These are phyloP conservation scores for Antechinus stuartii DNA, from an alignment of 2,113 vertebrate genomes.

Conservation along the genomic window DNA sequence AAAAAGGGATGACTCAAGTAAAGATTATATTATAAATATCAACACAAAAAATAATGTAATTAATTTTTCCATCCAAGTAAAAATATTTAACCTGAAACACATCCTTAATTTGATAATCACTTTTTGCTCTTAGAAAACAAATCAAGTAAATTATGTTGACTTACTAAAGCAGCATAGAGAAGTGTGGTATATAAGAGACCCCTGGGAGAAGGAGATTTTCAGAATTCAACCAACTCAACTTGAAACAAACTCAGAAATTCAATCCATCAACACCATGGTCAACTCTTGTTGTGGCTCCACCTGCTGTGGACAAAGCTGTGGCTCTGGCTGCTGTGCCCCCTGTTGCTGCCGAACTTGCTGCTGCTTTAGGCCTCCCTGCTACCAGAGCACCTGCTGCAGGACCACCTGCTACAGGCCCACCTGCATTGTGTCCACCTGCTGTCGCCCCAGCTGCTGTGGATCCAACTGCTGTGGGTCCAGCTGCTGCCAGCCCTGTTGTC, in stretches of 20 bases:
- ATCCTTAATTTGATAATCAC: neutral
- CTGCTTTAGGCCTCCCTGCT: neutral
- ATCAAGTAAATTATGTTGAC: neutral
- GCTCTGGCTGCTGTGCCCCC: neutral
- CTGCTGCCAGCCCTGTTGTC: too few species aligned
- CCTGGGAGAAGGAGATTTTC: neutral
- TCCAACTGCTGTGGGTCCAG: too few species aligned
- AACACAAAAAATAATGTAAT: neutral
- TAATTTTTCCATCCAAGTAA: neutral
- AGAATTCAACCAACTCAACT: neutral
- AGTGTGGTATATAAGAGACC: neutral
- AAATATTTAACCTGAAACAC: neutral
- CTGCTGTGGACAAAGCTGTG: neutral
- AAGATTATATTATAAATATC: neutral
- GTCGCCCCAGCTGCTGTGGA: too few species aligned
- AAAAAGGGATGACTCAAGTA: neutral
- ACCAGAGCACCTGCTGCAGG: neutral
- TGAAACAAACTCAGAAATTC: neutral
- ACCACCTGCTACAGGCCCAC: neutral
- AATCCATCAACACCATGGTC: neutral
- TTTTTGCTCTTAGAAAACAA: neutral
- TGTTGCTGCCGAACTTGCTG: neutral
- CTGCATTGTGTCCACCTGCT: neutral
- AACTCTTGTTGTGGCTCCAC: neutral
- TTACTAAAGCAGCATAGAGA: neutral